A percentile compares a stretch with the other conserved stretches of the same genome.
These are phyloP conservation scores for Labeo catla DNA, from an alignment of 2,113 vertebrate genomes.

Conservation along the genomic window DNA sequence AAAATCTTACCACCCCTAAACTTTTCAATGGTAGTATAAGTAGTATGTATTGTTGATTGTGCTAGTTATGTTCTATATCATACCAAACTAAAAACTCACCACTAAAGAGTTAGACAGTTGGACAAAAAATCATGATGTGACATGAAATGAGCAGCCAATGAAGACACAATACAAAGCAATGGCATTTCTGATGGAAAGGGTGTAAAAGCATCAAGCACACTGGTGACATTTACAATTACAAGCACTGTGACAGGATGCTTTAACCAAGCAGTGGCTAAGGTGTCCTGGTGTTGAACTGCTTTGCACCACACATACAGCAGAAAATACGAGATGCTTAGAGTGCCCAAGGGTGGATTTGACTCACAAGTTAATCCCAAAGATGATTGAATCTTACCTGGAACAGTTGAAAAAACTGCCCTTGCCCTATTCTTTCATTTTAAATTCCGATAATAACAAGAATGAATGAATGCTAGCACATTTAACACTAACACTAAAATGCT, in stretches of 20 bases:
- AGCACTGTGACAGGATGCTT: not conserved
- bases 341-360: conserved; percentile 25
- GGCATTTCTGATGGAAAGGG: conserved; percentile 22
- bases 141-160: conserved; percentile 5
- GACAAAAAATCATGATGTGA: not conserved
- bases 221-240: conserved; percentile 44
- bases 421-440: not conserved
- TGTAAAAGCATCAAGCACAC: conserved; percentile 33
- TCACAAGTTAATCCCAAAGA: conserved; percentile 1
- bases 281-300: conserved; percentile 18
- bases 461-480: not conserved
- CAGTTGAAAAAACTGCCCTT: not conserved
- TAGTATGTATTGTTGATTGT: not conserved
- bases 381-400: conserved; percentile 9
- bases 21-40: not conserved
- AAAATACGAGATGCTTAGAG: conserved; percentile 18
- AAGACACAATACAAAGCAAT: conserved; percentile 16
- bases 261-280: conserved; percentile 18
- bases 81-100: not conserved
- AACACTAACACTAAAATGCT: not conserved
- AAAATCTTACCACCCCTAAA: not conserved
- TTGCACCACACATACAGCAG: not conserved
- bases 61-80: not conserved
- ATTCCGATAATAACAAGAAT: not conserved
- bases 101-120: not conserved